Conservation (phyloP, 2,888 invertebrate species). For the Sisyra terminalis region DNA sequence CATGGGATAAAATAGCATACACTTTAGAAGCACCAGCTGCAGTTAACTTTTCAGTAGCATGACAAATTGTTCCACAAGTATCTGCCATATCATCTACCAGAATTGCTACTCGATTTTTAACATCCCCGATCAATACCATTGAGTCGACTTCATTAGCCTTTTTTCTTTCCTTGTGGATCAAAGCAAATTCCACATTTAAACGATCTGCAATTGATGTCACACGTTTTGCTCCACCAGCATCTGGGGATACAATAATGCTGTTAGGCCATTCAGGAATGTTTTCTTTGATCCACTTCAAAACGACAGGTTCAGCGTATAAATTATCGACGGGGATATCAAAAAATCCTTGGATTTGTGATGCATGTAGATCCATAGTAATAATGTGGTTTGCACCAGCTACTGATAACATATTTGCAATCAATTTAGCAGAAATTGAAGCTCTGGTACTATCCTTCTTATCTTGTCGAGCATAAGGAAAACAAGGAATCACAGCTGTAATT, state of each 20-base stretch:
- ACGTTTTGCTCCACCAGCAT: constrained; percentile 91
- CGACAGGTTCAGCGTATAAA: constrained; percentile 89
- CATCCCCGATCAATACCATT: constrained; percentile 93
- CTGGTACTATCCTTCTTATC: constrained; percentile 93
- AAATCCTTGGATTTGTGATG: constrained; percentile 93
- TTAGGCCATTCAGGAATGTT: constrained; percentile 88
- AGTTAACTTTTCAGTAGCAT: constrained; percentile 82
- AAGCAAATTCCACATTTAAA: constrained; percentile 86
- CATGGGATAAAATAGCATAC: constrained; percentile 87
- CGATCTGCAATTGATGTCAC: constrained; percentile 43
- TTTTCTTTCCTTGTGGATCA: constrained; percentile 91
- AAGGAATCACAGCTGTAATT: constrained; percentile 91
- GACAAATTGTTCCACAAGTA: constrained; percentile 87
- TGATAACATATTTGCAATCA: constrained; percentile 89
- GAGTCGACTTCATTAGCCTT: constrained; percentile 93
- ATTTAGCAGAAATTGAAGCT: constrained; percentile 87
- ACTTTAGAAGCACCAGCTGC: constrained; percentile 84
- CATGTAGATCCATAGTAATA: constrained; percentile 94
- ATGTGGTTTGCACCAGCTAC: constrained; percentile 94
- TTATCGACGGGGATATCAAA: constrained; percentile 96
- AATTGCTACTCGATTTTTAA: constrained; percentile 80
- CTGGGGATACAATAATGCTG: constrained; percentile 87
- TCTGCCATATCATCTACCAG: constrained; percentile 96
- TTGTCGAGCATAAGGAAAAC: constrained; percentile 90
- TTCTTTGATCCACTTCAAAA: constrained; percentile 89